Percentiles rank a stretch among this genome's conserved stretches.
phyloP scores from a whole-genome alignment of 2,888 invertebrate species.

The Agriopis aurantiaria region DNA sequence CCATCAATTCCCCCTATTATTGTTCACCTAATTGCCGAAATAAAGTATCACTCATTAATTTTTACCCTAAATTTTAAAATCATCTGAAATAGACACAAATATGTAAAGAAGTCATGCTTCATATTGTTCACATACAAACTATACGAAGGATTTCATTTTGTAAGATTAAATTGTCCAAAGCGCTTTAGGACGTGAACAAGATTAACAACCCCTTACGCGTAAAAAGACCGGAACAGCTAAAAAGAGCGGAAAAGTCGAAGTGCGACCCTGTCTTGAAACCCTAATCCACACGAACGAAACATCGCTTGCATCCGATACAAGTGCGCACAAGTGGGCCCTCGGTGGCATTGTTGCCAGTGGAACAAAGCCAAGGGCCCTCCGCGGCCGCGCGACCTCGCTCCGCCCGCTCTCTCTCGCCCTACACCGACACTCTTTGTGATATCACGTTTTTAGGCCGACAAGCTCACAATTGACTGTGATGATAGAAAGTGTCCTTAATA shows the following conservation, averaged over 20 bases:
- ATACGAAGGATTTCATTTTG: background rate
- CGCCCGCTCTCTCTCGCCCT: conserved; percentile 60
- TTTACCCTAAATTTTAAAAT: no score
- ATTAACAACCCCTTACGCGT: conserved; percentile 11
- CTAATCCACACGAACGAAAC: conserved; percentile 75
- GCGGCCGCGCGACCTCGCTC: conserved; percentile 75
- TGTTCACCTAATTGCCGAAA: no score
- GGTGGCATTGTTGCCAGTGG: conserved; percentile 80
- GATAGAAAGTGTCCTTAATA: conserved; percentile 64
- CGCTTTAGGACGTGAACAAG: conserved; percentile 5
- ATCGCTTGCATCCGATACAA: conserved; percentile 83
- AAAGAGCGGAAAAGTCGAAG: conserved; percentile 44
- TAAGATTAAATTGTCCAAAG: conserved; percentile 8
- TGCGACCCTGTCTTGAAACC: conserved; percentile 63
- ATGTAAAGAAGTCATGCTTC: no score
- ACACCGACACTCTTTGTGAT: conserved; percentile 76
- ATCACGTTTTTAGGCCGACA: conserved; percentile 81
- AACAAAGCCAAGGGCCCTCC: conserved; percentile 81
- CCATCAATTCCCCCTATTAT: no score
- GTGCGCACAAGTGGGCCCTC: conserved; percentile 74
- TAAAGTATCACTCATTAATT: no score
- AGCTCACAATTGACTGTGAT: conserved; percentile 68
- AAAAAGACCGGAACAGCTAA: conserved; percentile 36
- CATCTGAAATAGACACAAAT: no score
- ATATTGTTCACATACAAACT: background rate